Base-by-base conservation (phyloP, 2,888 invertebrate genomes). In the Drosophila pseudotakahashii region DNA sequence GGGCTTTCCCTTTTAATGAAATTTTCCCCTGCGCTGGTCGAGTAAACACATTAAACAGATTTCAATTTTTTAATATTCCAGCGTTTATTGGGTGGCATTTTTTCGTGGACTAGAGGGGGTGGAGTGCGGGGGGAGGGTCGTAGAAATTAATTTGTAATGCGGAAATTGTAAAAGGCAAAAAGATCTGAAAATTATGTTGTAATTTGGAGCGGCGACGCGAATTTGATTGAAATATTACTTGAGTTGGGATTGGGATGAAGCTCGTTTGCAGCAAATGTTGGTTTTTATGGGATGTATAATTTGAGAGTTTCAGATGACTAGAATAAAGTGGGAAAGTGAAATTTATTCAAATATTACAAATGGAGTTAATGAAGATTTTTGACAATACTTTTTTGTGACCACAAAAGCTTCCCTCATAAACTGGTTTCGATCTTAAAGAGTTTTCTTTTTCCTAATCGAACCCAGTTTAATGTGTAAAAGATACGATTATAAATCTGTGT, bases 101-200 rank as follows among this genome's bases (percentile, higher is more conserved):
- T 39, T 41, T 58, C 19, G n/a, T n/a, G 44, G 44, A 1, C 11
- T 23, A 7, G 26, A 7, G 26, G 5, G 19, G 44, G 23, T 6
- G 7, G 5, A 26, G 11, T 13, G 7, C n/a, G 23, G 9, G 9
- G 11, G n/a, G 10, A 48, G 16, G 58, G 71, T 34, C 44, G 61
- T 44, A 26, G 45, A 80, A 86, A 83, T 78, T 86, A 78, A 81
- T 83, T 81, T 81, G 59, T 70, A 83, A 76, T 66, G 44, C 76
- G 84, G 81, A 81, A 81, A 83, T 83, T 81, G 72, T 72, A 48
- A 59, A 82, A 75, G 34, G 60, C 69, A 67, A 83, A 53, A 69
- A 69, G 39, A 67, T 69, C 47, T 47, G 66, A 69, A 67, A 67
- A 67, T 67, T 55, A 67, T 69, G 70, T 47, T 57, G 70, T 67